Base-by-base conservation (phyloP, 2,113 vertebrate genomes). In the Reinhardtius hippoglossoides region DNA sequence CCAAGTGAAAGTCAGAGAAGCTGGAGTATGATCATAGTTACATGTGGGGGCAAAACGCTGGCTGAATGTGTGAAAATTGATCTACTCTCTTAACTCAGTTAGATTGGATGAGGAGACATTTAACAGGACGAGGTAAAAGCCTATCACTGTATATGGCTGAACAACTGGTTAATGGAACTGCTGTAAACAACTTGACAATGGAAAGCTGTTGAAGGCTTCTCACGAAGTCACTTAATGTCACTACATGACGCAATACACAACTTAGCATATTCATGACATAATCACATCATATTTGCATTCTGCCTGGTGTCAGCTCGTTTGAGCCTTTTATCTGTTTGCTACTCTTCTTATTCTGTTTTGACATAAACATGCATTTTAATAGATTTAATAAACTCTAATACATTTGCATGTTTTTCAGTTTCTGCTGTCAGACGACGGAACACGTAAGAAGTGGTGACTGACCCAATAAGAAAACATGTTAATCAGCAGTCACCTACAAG, bases 11-110 rank as follows among this genome's bases (percentile, higher is more conserved):
- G 79, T 73, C 63, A 72, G 55, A 76, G 35, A 31, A 72, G 21
- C 65, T 73, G 37, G 76, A 72, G 80, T 40, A 70, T 55, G 78
- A 80, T 61, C 68, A 24, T 67, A 69, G 71, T 66, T 72, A 74
- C 65, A 5, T 60, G 9, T 27, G 52, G 52, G 63, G 59, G 67
- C 50, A 75, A 65, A 68, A 31, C 26, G 60, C 35, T 66, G 26
- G 31, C 58, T 31, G 20, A 46, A 66, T 2, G 61, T 73, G 46
- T 52, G 26, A 26, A 50, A 37, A 52, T 16, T 13, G 44, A 54
- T 4, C 8, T 2, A 12, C 40, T 12, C 12, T 13, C n/a, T 37
- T 37, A 37, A 8, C 35, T 37, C 9, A 9, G 31, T 31, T 6
- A 31, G 31, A 31, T 31, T 31, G 31, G 31, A 31, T 31, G 31